Evolutionary conservation across 1,140 invertebrate genomes (phyloP), one percentile per base, ranked within the genome.

Genomic region (Aplysia californica): DNA sequence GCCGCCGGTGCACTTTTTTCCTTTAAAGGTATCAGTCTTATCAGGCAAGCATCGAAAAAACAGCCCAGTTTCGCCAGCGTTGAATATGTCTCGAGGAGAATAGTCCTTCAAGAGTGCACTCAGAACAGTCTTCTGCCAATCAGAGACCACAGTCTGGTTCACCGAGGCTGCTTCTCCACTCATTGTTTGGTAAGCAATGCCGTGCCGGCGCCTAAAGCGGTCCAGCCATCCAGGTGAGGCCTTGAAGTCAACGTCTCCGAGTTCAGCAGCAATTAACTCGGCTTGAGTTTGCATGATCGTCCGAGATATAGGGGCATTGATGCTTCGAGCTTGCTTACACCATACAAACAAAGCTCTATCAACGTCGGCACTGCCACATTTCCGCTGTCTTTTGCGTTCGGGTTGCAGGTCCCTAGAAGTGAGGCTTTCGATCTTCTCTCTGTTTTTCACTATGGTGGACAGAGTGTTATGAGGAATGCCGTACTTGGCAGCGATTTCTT

Each of bases 31-130:
- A n/a, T 80, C 56, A 23, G 76, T 82, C 41, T 80, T 83, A 58
- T 80, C 78, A 39, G 75, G 77, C n/a, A 83, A 20, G 21, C 72
- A 79, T 5, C 74, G 59, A 50, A 36, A 80, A 74, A 82, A 85
- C 55, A 79, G 41, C 0, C 78, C 79, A 55, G 78, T 86, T 76
- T 85, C 82, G 58, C 84, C 79, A 55, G 56, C 56, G 55, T 83
- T 85, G 39, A 69, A 84, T 31, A 83, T 36, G 39, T 78, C 29
- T 2, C 50, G 5, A 4, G 65, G 75, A 26, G 0, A 2, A 41
- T 67, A 55, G 15, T 41, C 41, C n/a, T 50, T 21, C 15, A 39
- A 23, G 21, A 59, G 58, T 23, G 6, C 26, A 61, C 20, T 31
- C 6, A 61, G 29, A 61, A 61, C 58, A 18, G 58, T 61, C 10